Conservation (phyloP, 2,888 invertebrate species). For the Pterostichus niger region DNA sequence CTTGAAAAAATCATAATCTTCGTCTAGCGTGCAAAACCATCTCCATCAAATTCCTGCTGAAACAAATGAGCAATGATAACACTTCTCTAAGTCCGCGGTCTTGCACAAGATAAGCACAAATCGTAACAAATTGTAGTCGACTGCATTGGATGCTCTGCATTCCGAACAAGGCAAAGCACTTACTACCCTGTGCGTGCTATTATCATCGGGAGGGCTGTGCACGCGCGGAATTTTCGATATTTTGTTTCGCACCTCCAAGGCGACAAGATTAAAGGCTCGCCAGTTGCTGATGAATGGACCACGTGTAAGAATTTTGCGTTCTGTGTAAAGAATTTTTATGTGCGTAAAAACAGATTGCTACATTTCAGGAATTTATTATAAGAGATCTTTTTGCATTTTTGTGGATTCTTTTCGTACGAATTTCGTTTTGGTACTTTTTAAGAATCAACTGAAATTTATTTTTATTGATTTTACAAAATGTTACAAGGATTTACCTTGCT, state of each 20-base stretch:
- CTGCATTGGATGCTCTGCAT: constrained; percentile 39
- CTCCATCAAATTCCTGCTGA: neutral
- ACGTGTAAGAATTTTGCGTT: constrained; percentile 41
- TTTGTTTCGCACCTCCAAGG: constrained; percentile 62
- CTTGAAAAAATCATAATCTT: too few species aligned
- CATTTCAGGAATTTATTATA: constrained; percentile 35
- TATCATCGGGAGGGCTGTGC: constrained; percentile 34
- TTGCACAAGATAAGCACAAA: constrained; percentile 24
- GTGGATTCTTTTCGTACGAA: neutral
- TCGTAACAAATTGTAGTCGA: constrained; percentile 54
- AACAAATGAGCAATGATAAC: constrained; percentile 21
- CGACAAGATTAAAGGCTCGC: constrained; percentile 56
- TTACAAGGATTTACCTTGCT: too few species aligned
- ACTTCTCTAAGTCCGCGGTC: neutral
- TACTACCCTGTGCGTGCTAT: constrained; percentile 47
- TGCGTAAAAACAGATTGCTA: constrained; percentile 19
- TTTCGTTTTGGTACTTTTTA: too few species aligned
- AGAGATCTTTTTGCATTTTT: neutral
- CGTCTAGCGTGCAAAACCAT: neutral
- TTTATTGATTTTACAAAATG: too few species aligned
- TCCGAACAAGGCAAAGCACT: constrained; percentile 59
- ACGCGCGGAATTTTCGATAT: constrained; percentile 51
- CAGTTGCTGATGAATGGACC: constrained; percentile 55
- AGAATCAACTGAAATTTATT: too few species aligned
- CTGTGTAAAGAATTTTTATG: constrained; percentile 55